Evolutionary conservation across 2,888 invertebrate species (phyloP).

Genomic region (Hemithea aestivaria): DNA sequence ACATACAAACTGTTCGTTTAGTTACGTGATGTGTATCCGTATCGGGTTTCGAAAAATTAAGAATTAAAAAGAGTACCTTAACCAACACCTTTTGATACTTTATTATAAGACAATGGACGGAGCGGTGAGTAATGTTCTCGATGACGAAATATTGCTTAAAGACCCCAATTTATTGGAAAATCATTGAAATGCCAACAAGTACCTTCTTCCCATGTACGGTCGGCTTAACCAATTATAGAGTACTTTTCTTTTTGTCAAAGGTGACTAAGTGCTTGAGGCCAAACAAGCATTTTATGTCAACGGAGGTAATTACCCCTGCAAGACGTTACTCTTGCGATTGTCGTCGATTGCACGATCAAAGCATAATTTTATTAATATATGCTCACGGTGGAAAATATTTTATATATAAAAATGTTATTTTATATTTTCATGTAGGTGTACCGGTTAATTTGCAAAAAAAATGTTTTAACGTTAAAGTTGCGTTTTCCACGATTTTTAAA

Average conservation of each 20-base stretch:
- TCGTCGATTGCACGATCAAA: conserved; percentile 2
- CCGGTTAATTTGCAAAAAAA: too few relatives aligned
- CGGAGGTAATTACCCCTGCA: conserved; percentile 11
- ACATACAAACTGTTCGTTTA: too few relatives aligned
- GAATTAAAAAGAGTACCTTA: conserved; percentile 14
- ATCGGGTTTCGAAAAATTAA: conserved; percentile 10
- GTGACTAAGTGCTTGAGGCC: conserved; percentile 38
- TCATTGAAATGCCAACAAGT: conserved; percentile 57
- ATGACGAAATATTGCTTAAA: conserved; percentile 37
- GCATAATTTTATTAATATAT: conserved; percentile 8
- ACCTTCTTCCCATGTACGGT: conserved; percentile 39
- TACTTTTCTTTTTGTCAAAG: conserved; percentile 41
- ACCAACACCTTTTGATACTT: conserved; percentile 28
- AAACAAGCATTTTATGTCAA: conserved; percentile 13
- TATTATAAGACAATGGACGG: conserved; percentile 37
- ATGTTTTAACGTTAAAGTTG: too few relatives aligned
- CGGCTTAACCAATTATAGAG: conserved; percentile 47
- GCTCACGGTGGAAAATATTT: background rate
- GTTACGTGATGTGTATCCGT: too few relatives aligned
- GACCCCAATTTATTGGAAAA: conserved; percentile 53
- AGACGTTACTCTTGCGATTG: conserved; percentile 9
- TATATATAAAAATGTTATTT: too few relatives aligned
- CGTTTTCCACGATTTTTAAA: too few relatives aligned
- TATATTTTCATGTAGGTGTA: too few relatives aligned
- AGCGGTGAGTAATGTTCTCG: conserved; percentile 38